Base-by-base conservation (phyloP, 2,113 vertebrate genomes). In the Heterochromis multidens region DNA sequence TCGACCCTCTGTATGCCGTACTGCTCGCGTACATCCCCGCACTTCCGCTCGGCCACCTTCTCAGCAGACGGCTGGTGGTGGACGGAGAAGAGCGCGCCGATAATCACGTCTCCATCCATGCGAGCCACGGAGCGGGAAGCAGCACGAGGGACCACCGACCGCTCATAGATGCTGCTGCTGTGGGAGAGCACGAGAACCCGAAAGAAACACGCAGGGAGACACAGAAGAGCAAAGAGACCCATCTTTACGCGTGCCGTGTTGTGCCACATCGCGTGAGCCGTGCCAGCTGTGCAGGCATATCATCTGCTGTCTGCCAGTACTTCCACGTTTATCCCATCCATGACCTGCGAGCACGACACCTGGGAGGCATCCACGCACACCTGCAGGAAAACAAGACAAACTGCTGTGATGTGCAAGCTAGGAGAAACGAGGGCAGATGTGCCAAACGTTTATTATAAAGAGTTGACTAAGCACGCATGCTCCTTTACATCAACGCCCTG, bases 1-100 rank as follows among this genome's bases (percentile, higher is more conserved):
- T 99, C 99, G 54, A 99, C 98, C 82, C 99, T 96, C 87, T 99
- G 99, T 91, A 99, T 99, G 91, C 99, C 99, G 4, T 99, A 99
- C 87, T 99, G 99, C 93, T 99, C 99, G 49, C 99, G 96, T 89
- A 99, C 97, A 83, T 99, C 99, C 27, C 99, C 99, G 78, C 99
- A 99, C 90, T 99, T 99, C 79, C 99, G 97, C 86, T 99, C 99
- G 0, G 99, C 98, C 85, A 99, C 99, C 81, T 97, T 98, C 84
- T 99, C 99, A 0, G 98, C 98, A 0, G 98, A 98, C 1, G 99
- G 99, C 92, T 99, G 99, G 93, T 99, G 99, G 89, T 99, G 99
- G 57, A 99, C 98, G 0, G 98, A 99, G 94, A 99, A 99, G 79
- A 99, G 98, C 40, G 99, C 99, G 46, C 99, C 99, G 43, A 99